Evolutionary conservation across 2,888 invertebrate species (phyloP), one percentile per base, ranked within the genome.

Genomic region (Aphodius granarius): DNA sequence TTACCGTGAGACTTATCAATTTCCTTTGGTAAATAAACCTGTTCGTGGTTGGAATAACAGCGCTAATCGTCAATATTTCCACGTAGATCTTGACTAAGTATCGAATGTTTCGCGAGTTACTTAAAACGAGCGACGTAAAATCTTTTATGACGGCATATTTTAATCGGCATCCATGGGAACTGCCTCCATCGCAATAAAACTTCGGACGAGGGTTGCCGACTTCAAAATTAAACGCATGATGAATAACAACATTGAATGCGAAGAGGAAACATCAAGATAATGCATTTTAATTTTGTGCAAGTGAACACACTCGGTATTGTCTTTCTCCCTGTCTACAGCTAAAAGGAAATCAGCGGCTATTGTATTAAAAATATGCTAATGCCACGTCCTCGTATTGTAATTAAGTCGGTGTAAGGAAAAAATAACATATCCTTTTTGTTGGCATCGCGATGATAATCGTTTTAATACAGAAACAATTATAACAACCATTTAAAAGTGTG

Each of bases 11-110:
- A 19, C 19, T 68, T 68, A 15, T 68, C 68, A n/a, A n/a, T 68
- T 68, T 22, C 68, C 19, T 68, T 22, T 22, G 62, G n/a, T 17
- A 63, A 63, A 19, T 19, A 71, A 71, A 63, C 71, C 63, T 23
- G 13, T 6, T 62, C 16, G 23, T 5, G 6, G 2, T 70, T 16
- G 21, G 21, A 70, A 20, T 70, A 70, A 16, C 20, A 70, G 6
- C 15, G 20, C 5, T 23, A 16, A 19, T 19, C 43, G 43, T 1
- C 43, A 43, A 43, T 43, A 43, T 43, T 19, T 70, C 20, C 70
- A 70, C n/a, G 21, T 70, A 20, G 18, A 70, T 43, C 9, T 43
- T 13, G 43, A 6, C 43, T 43, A 43, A 43, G n/a, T n/a, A n/a
- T n/a, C n/a, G n/a, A n/a, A 43, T 3, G 43, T 43, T 43, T 43